Percentiles rank a stretch among this genome's conserved stretches.
Conservation (phyloP, 2,113 vertebrate species). For the Mionectes macconnelli region DNA sequence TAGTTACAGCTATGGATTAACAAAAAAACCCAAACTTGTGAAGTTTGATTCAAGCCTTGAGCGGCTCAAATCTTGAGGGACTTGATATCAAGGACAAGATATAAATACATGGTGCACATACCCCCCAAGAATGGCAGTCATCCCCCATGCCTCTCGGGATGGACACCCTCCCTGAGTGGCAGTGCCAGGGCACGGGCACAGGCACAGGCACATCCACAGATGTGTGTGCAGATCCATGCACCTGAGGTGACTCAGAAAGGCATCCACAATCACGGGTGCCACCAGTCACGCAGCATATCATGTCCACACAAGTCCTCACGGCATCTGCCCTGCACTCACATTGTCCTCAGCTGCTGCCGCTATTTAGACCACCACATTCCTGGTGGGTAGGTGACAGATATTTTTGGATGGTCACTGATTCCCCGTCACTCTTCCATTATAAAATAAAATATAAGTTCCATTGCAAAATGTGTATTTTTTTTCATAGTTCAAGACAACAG, state of each 20-base stretch:
- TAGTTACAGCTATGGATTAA: background rate
- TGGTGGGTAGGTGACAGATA: too few species aligned
- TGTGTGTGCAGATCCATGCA: background rate
- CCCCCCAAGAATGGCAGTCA: background rate
- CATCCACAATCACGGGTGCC: accelerated
- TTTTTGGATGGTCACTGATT: too few species aligned
- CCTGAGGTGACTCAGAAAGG: background rate
- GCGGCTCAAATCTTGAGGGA: background rate
- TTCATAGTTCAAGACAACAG: background rate
- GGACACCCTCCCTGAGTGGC: accelerated
- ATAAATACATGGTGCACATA: accelerated
- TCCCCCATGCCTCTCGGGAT: background rate
- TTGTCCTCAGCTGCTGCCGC: background rate
- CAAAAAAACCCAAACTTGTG: background rate
- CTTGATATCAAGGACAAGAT: background rate
- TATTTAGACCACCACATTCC: accelerated
- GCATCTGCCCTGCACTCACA: accelerated
- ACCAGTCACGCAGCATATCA: accelerated
- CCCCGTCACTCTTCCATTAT: background rate
- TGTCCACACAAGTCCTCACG: accelerated
- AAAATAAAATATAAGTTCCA: background rate
- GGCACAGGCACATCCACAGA: accelerated
- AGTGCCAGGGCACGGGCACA: accelerated
- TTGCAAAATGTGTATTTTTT: background rate
- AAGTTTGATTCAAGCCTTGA: background rate